Evolutionary conservation across 2,888 invertebrate species (phyloP).

Genomic region (Maniola hyperantus): DNA sequence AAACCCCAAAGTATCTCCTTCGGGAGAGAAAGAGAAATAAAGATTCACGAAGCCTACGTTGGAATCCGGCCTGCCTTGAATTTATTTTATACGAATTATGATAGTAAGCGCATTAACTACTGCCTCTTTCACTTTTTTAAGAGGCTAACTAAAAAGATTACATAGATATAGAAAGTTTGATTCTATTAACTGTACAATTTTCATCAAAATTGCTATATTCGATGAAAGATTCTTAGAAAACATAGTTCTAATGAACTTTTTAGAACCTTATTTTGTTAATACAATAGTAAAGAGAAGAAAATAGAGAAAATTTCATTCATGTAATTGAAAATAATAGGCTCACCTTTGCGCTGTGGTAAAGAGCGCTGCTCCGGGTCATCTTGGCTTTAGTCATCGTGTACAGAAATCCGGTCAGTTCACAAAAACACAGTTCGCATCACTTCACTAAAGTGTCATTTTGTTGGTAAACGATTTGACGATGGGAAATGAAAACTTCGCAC

Average conservation of each 20-base stretch:
- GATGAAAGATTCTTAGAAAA: background rate
- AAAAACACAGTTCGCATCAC: constrained; percentile 66
- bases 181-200: background rate
- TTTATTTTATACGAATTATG: constrained; percentile 47
- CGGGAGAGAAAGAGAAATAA: constrained; percentile 61
- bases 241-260: background rate
- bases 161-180: constrained; percentile 9
- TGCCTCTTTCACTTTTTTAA: constrained; percentile 31
- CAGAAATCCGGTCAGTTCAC: constrained; percentile 57
- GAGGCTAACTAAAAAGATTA: constrained; percentile 1
- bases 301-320: constrained; percentile 2
- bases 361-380: constrained; percentile 82
- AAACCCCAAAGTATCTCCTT: constrained; percentile 44
- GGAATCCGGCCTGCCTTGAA: constrained; percentile 54
- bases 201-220: constrained; percentile 15
- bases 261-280: background rate
- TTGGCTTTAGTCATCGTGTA: constrained; percentile 83
- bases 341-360: constrained; percentile 90
- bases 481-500: constrained; percentile 58
- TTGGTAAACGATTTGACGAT: constrained; percentile 58
- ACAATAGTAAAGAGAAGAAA: background rate
- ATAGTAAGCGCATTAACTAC: constrained; percentile 27
- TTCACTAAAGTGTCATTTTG: constrained; percentile 63
- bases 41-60: constrained; percentile 60
- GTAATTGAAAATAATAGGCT: constrained; percentile 46